A percentile compares a stretch with the other conserved stretches of the same genome.
These are phyloP conservation scores for Uropsilus gracilis DNA, from an alignment of 2,113 vertebrate species.

Conservation along the genomic window DNA sequence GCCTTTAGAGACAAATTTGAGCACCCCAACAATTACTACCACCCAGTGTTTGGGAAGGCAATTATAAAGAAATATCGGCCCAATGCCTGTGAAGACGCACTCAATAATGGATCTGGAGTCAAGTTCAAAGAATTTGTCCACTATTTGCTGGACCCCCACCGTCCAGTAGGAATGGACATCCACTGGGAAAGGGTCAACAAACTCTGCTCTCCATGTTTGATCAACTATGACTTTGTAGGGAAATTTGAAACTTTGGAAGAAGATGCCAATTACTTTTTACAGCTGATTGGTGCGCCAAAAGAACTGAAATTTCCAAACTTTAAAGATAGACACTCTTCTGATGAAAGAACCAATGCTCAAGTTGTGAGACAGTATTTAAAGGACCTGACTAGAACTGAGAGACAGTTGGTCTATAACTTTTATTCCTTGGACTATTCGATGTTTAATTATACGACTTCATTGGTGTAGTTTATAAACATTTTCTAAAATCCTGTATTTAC, in stretches of 20 bases:
- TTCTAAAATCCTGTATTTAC: constrained; percentile 70
- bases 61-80: constrained; percentile 88
- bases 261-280: constrained; percentile 87
- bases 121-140: constrained; percentile 87
- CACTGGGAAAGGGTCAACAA: constrained; percentile 89
- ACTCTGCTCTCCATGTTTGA: constrained; percentile 88
- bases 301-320: constrained; percentile 87
- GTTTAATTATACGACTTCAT: constrained; percentile 89
- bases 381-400: constrained; percentile 83
- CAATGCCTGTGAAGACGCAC: constrained; percentile 79
- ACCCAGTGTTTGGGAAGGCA: constrained; percentile 87
- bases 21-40: constrained; percentile 89
- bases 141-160: constrained; percentile 86
- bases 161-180: constrained; percentile 89
- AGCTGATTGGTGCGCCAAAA: constrained; percentile 84
- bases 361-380: constrained; percentile 87
- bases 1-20: constrained; percentile 91
- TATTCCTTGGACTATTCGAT: constrained; percentile 90
- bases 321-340: constrained; percentile 89
- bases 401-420: constrained; percentile 85
- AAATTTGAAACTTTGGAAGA: constrained; percentile 89
- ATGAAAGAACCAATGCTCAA: constrained; percentile 86
- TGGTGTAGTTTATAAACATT: constrained; percentile 77
- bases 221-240: constrained; percentile 87
- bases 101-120: constrained; percentile 87